Conservation (phyloP, 2,888 invertebrate species). For the Nomada fabriciana region DNA sequence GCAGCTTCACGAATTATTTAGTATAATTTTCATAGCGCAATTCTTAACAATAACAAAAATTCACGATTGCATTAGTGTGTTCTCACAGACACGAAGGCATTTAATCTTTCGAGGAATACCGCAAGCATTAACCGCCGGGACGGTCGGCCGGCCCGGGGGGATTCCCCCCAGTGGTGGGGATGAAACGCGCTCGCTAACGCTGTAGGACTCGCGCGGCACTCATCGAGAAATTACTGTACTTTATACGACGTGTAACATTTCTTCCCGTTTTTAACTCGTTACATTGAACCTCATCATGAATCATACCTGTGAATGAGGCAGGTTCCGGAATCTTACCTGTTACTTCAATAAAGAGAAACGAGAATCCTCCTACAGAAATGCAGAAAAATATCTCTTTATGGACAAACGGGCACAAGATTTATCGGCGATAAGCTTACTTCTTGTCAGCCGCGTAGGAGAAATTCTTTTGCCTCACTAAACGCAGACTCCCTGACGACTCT, state of each 20-base stretch:
- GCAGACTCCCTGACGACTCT: constrained; percentile 60
- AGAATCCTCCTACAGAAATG: background rate
- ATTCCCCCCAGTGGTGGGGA: no score
- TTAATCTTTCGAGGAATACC: no score
- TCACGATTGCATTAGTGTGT: no score
- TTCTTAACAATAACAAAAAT: no score
- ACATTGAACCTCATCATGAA: background rate
- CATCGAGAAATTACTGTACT: no score
- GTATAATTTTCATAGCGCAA: no score
- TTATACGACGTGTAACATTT: background rate
- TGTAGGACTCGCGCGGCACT: no score
- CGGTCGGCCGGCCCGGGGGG: no score
- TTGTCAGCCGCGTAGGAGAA: constrained; percentile 34
- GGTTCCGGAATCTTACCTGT: background rate
- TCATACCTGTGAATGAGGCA: background rate
- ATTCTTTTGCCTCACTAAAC: constrained; percentile 53
- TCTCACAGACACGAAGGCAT: no score
- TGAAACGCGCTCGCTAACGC: no score
- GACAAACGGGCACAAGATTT: constrained; percentile 47
- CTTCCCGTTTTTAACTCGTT: background rate
- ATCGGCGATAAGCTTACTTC: constrained; percentile 48
- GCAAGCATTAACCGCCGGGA: no score
- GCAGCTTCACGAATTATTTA: no score
- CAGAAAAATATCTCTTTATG: constrained; percentile 20
- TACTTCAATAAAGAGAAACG: background rate